Percentiles rank a stretch among this genome's conserved stretches.
Evolutionary conservation across 2,888 invertebrate genomes (phyloP).

Genomic region (Scaptomyza reducta): DNA sequence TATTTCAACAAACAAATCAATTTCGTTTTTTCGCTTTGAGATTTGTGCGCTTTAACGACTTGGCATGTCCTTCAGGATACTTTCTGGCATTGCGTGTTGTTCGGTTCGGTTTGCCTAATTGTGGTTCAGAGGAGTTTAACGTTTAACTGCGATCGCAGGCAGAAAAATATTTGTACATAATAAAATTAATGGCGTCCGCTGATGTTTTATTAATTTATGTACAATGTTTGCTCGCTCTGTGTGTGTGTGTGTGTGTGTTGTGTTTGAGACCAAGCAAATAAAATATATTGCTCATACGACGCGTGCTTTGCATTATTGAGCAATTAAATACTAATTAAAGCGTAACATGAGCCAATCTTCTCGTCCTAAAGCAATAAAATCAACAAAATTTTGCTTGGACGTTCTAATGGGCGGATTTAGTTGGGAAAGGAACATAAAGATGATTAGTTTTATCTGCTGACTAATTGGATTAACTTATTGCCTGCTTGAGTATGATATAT

Average conservation of each 20-base stretch:
- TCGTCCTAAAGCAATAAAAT: conserved; percentile 11
- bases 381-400: not conserved
- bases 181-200: conserved; percentile 74
- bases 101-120: not conserved
- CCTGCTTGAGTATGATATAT: conserved; percentile 3
- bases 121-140: conserved; percentile 17
- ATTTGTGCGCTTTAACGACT: conserved; percentile 77
- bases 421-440: conserved; percentile 16
- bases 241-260: not conserved
- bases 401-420: conserved; percentile 34
- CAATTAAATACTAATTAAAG: conserved; percentile 79
- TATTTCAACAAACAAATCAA: conserved; percentile 72
- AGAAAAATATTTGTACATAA: conserved; percentile 72
- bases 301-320: conserved; percentile 72
- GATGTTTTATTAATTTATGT: conserved; percentile 78
- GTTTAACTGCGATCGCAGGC: conserved; percentile 65
- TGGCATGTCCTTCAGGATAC: conserved; percentile 54
- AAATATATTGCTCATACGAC: conserved; percentile 71
- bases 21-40: conserved; percentile 59
- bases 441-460: conserved; percentile 41
- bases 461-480: conserved; percentile 44
- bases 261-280: conserved; percentile 29
- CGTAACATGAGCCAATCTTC: conserved; percentile 69
- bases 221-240: conserved; percentile 37
- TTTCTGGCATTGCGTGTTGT: conserved; percentile 45